phyloP scores from a whole-genome alignment of 2,797 vertebrate genomes.

The Babyrousa celebensis region DNA sequence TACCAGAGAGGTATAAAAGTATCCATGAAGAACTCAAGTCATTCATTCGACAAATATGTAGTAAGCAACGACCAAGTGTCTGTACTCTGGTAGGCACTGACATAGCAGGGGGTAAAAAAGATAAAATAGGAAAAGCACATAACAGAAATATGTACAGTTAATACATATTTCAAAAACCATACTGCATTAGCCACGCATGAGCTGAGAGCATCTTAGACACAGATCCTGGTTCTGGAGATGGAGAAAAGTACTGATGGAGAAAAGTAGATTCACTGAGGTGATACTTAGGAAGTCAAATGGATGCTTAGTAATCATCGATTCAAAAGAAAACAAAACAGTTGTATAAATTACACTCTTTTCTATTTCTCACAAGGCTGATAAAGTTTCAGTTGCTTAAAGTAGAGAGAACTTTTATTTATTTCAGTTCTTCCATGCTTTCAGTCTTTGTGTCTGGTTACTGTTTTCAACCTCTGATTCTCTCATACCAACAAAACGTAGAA shows the following conservation, averaged over 20 bases:
- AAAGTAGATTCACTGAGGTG: neutral
- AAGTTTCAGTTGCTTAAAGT: slow-evolving; percentile 34
- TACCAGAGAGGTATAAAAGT: neutral
- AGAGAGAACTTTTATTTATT: slow-evolving; percentile 7
- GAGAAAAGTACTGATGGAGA: slow-evolving; percentile 36
- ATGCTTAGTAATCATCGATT: neutral
- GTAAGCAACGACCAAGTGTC: neutral
- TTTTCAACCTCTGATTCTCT: slow-evolving; percentile 26
- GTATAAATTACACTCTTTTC: neutral
- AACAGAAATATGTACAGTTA: neutral
- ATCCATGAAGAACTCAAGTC: neutral
- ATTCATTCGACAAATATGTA: neutral
- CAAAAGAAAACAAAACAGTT: neutral
- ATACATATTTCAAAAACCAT: slow-evolving; percentile 4
- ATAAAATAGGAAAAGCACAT: neutral
- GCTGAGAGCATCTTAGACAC: neutral
- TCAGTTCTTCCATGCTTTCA: slow-evolving; percentile 28
- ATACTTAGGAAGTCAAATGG: neutral
- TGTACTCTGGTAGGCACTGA: neutral
- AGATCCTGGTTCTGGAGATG: neutral
- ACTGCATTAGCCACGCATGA: neutral
- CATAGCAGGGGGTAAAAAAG: neutral
- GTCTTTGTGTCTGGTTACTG: neutral
- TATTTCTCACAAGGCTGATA: slow-evolving; percentile 15
- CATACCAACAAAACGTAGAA: slow-evolving; percentile 21